Evolutionary conservation across 1,140 invertebrate genomes (phyloP), one percentile per base, ranked within the genome.

Genomic region (Sesamia nonagrioides): DNA sequence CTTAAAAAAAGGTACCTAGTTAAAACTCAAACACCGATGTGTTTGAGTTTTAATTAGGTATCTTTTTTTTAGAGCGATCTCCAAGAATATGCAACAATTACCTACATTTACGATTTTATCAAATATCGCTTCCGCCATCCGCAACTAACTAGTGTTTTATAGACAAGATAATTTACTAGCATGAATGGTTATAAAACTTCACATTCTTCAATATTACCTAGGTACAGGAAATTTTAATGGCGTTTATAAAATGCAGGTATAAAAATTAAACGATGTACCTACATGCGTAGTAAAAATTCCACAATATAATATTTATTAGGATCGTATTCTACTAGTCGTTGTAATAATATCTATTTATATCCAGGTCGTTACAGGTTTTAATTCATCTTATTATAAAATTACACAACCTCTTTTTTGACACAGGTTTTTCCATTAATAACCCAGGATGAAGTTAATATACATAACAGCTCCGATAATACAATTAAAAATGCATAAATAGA

Each of bases 221-320:
- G n/a, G 60, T 63, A 63, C 17, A 56, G 54, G 33, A 69, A 35
- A 73, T 15, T 73, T 73, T 73, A 63, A 73, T 73, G 35, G 27
- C 18, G 33, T n/a, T 73, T 58, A 37, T 73, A 73, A 35, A 58
- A 68, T 68, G 45, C 71, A 15, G 27, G 35, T 73, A 58, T 72
- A 72, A 72, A 72, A 56, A 17, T 40, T 58, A 58, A 73, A 54
- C 50, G 37, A 42, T 56, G 17, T 73, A 48, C 60, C 17, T 42
- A 68, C 27, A 58, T 73, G 58, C 35, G 50, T 5, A 27, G 37
- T 58, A 58, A 73, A 73, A 40, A 40, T 9, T 15, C 40, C 42
- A 21, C 73, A 63, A 9, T 75, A 40, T 75, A 61, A 54, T 72
- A 18, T 42, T 68, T 73, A 58, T 73, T 73, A 48, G 45, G 13